phyloP scores from a whole-genome alignment of 2,113 vertebrate genomes.

The Cryptomyrus ogoouensis region DNA sequence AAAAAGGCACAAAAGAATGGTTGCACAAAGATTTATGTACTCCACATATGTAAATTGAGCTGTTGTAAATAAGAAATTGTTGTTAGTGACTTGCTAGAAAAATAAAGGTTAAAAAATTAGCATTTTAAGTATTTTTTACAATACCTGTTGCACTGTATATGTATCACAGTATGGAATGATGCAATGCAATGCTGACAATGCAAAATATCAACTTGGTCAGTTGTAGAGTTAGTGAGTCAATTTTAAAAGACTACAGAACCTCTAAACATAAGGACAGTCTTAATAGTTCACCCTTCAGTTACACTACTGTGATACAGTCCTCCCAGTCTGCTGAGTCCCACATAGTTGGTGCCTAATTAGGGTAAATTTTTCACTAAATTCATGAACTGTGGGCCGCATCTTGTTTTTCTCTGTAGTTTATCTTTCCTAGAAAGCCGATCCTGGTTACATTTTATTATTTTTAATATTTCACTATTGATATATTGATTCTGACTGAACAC shows the following conservation, averaged over 20 bases:
- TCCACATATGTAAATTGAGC: not conserved
- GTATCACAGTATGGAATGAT: not conserved
- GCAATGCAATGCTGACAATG: not conserved
- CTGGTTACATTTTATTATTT: no score
- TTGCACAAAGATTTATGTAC: not conserved
- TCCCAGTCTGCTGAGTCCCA: no score
- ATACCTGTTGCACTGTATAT: not conserved
- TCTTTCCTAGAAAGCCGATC: no score
- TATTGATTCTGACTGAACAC: not conserved
- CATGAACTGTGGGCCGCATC: not conserved
- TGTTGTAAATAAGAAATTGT: not conserved
- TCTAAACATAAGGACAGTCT: not conserved
- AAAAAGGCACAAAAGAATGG: not conserved
- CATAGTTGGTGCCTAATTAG: not conserved
- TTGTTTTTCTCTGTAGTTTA: not conserved
- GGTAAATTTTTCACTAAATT: not conserved
- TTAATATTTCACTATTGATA: no score
- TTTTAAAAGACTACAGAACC: not conserved
- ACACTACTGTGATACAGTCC: no score
- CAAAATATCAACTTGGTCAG: not conserved
- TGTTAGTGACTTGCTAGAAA: no score
- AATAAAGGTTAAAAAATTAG: no score
- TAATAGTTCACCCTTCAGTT: not conserved
- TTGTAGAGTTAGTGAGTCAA: not conserved
- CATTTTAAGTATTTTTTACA: not conserved